Evolutionary conservation across 1,140 invertebrate species (phyloP), one percentile per base, ranked within the genome.

Genomic region (Plutomurus gul): DNA sequence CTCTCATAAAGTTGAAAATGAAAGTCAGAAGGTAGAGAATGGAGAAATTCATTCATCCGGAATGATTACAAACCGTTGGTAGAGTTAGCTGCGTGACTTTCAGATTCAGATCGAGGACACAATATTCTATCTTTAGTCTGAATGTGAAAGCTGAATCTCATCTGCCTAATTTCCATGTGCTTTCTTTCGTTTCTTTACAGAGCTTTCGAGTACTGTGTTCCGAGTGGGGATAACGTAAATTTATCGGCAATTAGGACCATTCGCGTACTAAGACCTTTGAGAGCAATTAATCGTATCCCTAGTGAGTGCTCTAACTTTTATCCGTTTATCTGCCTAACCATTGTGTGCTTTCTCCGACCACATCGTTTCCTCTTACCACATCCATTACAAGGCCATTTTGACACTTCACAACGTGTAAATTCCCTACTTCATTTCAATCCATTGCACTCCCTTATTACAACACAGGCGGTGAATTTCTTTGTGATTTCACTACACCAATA

Each of bases 231-330:
- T 85, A 99, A 99, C 88, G 94, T 99, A 86, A 99, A 99, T 89
- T 89, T 99, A 85, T 97, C 97, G 78, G 96, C 98, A 40, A 99
- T 99, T 85, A 89, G 98, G 85, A 99, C 98, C 65, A 97, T 99
- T 84, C 91, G 98, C 85, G 98, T 99, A 43, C 89, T 99, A 37
- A 89, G 98, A 85, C 98, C 98, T 30, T 88, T 99, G 76, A 88
- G 98, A 82, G 98, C 98, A 71, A 99, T 99, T 87, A 99, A 99
- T 90, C 92, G 98, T 86, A 99, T 99, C 92, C 98, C 98, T 86
- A 99, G 97, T 98, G 90, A 97, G 96, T 93, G 37, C 74, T 51
- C 65, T 71, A 13, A 56, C 46, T 80, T 51, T 79, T 87, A 65
- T 33, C 27, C 16, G n/a, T n/a, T n/a, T n/a, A n/a, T n/a, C n/a